Evolutionary conservation across 2,113 vertebrate genomes (phyloP).

Genomic region (Cacatua alba): DNA sequence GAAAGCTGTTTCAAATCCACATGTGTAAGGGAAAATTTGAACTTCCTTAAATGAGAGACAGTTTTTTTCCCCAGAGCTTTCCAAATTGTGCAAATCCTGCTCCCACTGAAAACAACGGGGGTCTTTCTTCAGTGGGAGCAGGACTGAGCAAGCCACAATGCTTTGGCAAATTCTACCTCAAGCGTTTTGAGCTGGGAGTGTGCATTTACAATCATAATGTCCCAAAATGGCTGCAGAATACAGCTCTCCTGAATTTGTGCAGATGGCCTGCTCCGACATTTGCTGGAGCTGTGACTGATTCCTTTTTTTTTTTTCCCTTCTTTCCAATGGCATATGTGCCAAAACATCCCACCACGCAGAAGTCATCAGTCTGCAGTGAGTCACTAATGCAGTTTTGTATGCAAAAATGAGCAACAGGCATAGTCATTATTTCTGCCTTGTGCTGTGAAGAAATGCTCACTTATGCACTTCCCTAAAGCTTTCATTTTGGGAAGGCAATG

Average conservation of each 20-base stretch:
- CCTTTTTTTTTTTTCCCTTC: not conserved
- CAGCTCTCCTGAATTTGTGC: not conserved
- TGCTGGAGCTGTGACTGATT: conserved; percentile 22
- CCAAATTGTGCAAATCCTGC: not conserved
- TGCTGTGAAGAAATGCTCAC: conserved; percentile 28
- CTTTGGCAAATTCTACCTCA: not conserved
- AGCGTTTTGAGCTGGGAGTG: not conserved
- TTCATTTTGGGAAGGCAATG: not conserved
- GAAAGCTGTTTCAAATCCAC: not conserved
- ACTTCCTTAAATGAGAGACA: not conserved
- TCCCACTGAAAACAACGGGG: not conserved
- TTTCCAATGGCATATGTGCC: conserved; percentile 20
- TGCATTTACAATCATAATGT: not conserved
- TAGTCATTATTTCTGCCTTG: conserved; percentile 44
- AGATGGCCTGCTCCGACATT: conserved; percentile 8
- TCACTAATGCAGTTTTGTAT: conserved; percentile 25
- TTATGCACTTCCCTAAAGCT: not conserved
- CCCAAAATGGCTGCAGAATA: conserved; percentile 17
- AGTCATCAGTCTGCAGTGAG: conserved; percentile 55
- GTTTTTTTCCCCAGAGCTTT: not conserved
- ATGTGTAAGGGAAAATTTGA: not conserved
- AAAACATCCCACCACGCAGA: conserved; percentile 25
- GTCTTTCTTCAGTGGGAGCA: not conserved
- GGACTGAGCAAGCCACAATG: not conserved
- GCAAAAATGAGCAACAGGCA: conserved; percentile 53